Conservation (phyloP, 2,888 invertebrate genomes). For the Lepidocyrtoides sp. region DNA sequence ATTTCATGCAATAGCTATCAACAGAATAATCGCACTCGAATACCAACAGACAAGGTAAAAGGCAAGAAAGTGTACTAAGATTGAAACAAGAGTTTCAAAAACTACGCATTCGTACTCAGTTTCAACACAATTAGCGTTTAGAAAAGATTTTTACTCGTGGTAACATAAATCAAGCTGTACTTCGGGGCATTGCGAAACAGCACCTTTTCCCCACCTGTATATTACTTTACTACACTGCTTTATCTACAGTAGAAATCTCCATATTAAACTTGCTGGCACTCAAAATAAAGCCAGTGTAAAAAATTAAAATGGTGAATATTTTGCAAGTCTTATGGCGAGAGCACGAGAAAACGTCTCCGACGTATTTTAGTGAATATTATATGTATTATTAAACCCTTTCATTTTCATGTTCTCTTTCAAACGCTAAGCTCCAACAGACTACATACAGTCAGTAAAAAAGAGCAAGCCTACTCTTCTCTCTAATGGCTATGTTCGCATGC, state of each 20-base stretch:
- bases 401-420: not conserved
- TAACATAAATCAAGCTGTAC: not conserved
- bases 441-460: not conserved
- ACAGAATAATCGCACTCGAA: too few relatives aligned
- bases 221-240: not conserved
- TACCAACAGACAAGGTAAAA: too few relatives aligned
- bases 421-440: not conserved
- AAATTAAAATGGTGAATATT: not conserved
- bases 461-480: not conserved
- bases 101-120: too few relatives aligned
- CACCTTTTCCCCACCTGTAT: not conserved
- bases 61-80: too few relatives aligned
- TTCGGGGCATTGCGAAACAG: not conserved
- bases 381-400: not conserved
- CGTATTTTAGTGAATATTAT: too few relatives aligned
- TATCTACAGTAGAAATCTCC: not conserved
- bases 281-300: not conserved
- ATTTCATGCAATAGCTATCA: too few relatives aligned
- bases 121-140: too few relatives aligned
- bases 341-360: not conserved
- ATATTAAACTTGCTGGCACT: too few relatives aligned
- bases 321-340: not conserved
- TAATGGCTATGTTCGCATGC: slow-evolving; percentile 37
- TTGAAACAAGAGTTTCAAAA: too few relatives aligned
- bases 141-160: too few relatives aligned